Evolutionary conservation across 2,113 vertebrate genomes (phyloP).

Genomic region (Eulemur macaco): DNA sequence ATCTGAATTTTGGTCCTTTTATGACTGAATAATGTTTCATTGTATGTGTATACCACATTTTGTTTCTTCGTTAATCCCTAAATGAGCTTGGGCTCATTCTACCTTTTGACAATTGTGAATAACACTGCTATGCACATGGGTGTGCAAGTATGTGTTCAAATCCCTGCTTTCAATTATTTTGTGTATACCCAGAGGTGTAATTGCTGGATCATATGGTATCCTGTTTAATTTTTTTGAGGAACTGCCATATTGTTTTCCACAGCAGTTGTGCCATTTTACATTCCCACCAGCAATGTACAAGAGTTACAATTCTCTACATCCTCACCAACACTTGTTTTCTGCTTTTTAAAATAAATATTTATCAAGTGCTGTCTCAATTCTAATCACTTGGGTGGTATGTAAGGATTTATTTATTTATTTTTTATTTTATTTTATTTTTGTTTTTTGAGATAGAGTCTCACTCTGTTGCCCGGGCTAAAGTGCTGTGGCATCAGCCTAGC

Average conservation of each 20-base stretch:
- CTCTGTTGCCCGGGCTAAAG: too few relatives aligned
- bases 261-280: not conserved
- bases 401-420: not conserved
- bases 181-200: not conserved
- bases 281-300: not conserved
- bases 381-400: not conserved
- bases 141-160: not conserved
- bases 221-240: not conserved
- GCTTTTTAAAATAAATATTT: not conserved
- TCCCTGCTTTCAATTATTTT: not conserved
- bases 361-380: not conserved
- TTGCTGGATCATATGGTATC: not conserved
- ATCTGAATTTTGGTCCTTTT: slow-evolving; percentile 13
- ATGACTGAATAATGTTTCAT: not conserved
- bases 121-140: not conserved
- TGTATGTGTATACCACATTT: not conserved
- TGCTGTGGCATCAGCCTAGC: too few relatives aligned
- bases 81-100: not conserved
- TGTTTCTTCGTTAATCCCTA: not conserved
- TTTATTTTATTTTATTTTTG: too few relatives aligned
- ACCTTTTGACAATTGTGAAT: not conserved
- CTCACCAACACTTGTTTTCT: not conserved
- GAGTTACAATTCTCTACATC: not conserved
- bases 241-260: not conserved
- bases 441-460: too few relatives aligned